phyloP scores from a whole-genome alignment of 2,113 vertebrate genomes.

The Oreocharis arfaki region DNA sequence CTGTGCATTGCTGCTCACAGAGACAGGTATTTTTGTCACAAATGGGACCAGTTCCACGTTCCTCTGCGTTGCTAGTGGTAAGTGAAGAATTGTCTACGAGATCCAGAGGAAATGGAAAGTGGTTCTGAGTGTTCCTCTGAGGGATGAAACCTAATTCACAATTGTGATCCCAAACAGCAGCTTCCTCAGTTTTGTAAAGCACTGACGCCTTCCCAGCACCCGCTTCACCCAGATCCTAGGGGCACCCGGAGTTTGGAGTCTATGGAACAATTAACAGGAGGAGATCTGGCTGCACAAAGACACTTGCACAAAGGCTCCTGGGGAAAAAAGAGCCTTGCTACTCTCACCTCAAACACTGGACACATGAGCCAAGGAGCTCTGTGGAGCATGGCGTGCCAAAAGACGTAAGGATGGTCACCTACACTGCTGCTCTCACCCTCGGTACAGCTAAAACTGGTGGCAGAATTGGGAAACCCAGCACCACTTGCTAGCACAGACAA shows the following conservation, averaged over 20 bases:
- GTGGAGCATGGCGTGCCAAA: accelerated
- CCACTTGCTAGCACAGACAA: neutral
- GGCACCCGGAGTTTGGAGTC: neutral
- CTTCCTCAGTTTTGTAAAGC: neutral
- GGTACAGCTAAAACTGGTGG: neutral
- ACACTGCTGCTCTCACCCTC: neutral
- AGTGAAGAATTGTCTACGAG: neutral
- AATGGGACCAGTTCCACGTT: accelerated
- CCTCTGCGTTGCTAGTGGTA: accelerated
- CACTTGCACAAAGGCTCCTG: neutral
- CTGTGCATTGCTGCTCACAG: neutral
- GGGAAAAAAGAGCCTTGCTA: neutral
- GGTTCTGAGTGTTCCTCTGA: neutral
- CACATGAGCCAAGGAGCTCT: neutral
- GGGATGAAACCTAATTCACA: neutral
- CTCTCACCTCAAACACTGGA: neutral
- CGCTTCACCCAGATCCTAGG: accelerated
- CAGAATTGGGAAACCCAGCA: neutral
- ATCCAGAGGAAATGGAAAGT: neutral
- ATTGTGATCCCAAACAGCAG: neutral
- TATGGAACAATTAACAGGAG: neutral
- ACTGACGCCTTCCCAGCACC: neutral
- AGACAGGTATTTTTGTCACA: neutral
- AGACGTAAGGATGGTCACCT: neutral
- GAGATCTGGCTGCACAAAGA: neutral